Conservation (phyloP, 2,113 vertebrate species). For the Gasterosteus aculeatus region DNA sequence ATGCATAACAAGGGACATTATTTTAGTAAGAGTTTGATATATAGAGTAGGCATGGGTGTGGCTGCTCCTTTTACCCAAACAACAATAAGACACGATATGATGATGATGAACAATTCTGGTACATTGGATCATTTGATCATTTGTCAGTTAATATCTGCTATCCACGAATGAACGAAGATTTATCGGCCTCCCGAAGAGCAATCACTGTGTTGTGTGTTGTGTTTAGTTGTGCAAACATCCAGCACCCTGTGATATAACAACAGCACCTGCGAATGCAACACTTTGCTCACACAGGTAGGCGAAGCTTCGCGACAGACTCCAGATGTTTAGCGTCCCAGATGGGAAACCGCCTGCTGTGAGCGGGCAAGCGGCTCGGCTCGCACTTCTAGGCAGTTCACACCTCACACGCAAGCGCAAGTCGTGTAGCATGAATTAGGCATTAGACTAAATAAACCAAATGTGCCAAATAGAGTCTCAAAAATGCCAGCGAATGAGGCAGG, state of each 20-base stretch:
- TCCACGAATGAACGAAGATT: neutral
- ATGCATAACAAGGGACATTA: neutral
- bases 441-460: neutral
- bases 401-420: too few species aligned
- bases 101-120: neutral
- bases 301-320: neutral
- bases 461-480: neutral
- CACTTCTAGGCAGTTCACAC: too few species aligned
- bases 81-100: too few species aligned
- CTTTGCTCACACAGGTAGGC: neutral
- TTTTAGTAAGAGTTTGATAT: neutral
- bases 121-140: neutral
- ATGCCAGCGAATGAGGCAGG: neutral
- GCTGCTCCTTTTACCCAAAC: neutral
- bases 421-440: too few species aligned
- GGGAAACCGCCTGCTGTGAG: neutral
- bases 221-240: neutral
- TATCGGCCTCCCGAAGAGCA: neutral
- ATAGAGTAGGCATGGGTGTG: constrained; percentile 1
- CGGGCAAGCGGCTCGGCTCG: too few species aligned
- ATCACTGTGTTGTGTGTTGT: neutral
- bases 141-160: neutral
- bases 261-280: neutral
- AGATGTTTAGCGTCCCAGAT: too few species aligned
- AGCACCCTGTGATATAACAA: neutral